A percentile compares a stretch with the other conserved stretches of the same genome.
phyloP scores from a whole-genome alignment of 2,888 invertebrate genomes.

The Epirrhoe alternata region DNA sequence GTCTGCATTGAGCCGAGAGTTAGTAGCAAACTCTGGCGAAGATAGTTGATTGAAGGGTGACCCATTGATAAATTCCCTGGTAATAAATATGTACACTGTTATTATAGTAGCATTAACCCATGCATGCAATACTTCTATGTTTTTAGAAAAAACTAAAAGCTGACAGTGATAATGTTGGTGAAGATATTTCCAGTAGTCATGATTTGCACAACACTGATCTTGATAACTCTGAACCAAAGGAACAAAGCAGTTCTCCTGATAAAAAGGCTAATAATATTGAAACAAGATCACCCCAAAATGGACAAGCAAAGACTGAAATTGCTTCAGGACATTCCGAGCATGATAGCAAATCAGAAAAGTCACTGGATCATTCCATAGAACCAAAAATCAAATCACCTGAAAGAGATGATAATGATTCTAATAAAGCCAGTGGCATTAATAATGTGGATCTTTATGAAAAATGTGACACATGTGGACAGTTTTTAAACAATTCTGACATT shows the following conservation, averaged over 20 bases:
- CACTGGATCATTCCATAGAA: slow-evolving; percentile 7
- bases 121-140: not conserved
- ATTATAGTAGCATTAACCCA: not conserved
- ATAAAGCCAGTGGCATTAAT: slow-evolving; percentile 33
- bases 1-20: too few species aligned
- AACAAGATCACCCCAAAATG: slow-evolving; percentile 9
- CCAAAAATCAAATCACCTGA: slow-evolving; percentile 17
- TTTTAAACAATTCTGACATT: slow-evolving; percentile 78
- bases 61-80: not conserved
- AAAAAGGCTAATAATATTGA: slow-evolving; percentile 1
- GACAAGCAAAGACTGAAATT: slow-evolving; percentile 10
- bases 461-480: slow-evolving; percentile 77
- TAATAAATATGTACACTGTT: not conserved
- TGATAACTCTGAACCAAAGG: slow-evolving; percentile 6
- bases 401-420: slow-evolving; percentile 6
- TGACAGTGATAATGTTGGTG: slow-evolving; percentile 22
- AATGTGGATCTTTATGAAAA: slow-evolving; percentile 61
- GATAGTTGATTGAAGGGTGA: not conserved
- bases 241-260: slow-evolving; percentile 7
- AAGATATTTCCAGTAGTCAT: slow-evolving; percentile 5
- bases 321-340: slow-evolving; percentile 7
- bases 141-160: slow-evolving; percentile 60
- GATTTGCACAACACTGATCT: not conserved
- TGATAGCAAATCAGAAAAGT: slow-evolving; percentile 17
- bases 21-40: not conserved